Evolutionary conservation across 2,113 vertebrate genomes (phyloP).

Genomic region (Monopterus albus): DNA sequence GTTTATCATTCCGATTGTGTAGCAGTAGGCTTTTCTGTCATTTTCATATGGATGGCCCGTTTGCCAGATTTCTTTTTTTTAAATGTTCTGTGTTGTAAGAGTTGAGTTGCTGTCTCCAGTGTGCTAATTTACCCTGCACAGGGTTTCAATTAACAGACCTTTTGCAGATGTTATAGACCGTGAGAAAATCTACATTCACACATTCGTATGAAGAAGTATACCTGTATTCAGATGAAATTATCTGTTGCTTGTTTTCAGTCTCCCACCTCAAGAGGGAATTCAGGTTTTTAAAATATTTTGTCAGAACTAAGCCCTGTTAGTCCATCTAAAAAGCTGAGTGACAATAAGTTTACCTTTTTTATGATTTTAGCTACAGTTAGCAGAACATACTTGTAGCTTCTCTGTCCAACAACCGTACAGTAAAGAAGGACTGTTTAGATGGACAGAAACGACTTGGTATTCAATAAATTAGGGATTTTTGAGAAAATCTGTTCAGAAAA

Average conservation of each 20-base stretch:
- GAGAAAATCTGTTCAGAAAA: constrained; percentile 45
- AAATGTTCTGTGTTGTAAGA: constrained; percentile 19
- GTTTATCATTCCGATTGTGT: constrained; percentile 43
- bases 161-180: constrained; percentile 45
- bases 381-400: neutral
- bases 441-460: constrained; percentile 40
- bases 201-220: constrained; percentile 54
- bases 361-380: constrained; percentile 10
- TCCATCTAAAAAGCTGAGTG: constrained; percentile 54
- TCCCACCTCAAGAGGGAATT: constrained; percentile 35
- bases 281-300: constrained; percentile 45
- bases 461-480: constrained; percentile 27
- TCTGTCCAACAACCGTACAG: constrained; percentile 19
- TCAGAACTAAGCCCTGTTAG: constrained; percentile 28
- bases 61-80: constrained; percentile 5
- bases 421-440: constrained; percentile 32
- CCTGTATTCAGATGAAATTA: constrained; percentile 46
- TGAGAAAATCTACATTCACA: constrained; percentile 46
- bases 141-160: constrained; percentile 36
- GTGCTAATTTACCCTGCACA: constrained; percentile 25
- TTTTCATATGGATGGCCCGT: constrained; percentile 37
- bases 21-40: constrained; percentile 44
- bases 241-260: constrained; percentile 56
- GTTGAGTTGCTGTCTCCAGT: constrained; percentile 35
- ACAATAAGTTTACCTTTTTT: too few relatives aligned